Evolutionary conservation across 2,797 vertebrate species (phyloP), one percentile per base, ranked within the genome.

Genomic region (Triplophysa bombifrons): DNA sequence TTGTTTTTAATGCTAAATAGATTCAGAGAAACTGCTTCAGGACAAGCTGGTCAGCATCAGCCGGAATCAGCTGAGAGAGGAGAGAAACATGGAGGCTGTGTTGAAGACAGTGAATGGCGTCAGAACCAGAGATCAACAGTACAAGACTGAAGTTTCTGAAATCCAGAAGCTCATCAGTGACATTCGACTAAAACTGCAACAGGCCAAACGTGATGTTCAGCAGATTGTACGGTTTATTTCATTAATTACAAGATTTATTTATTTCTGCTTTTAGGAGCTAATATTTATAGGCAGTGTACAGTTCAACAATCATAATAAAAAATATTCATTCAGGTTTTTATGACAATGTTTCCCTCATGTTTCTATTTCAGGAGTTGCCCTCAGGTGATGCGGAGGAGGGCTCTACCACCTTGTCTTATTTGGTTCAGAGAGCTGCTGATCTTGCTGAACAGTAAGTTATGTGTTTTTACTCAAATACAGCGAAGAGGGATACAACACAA

Each of bases 371-470:
- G 92, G 91, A 93, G 10, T 0, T 91, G 51, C 92, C 93, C 30
- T 48, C 46, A 0, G 55, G 83, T 14, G 87, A 93, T 11, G 60
- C 64, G 0, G 72, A 80, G 0, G 84, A 86, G 0, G 85, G 80
- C 1, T 74, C 92, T 16, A 90, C 90, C 0, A 44, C 78, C 38
- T 84, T 96, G 72, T 89, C 91, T 44, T 82, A 85, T 10, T 88
- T 98, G 90, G 94, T 92, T 63, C 86, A 94, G 74, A 94, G 90
- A 30, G 95, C 96, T 1, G 67, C 68, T 6, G 84, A 86, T 61
- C 83, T 99, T 81, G 95, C 95, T n/a, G 81, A 92, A 0, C 60
- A 74, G 94, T 95, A 66, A 86, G 92, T 89, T 44, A 38, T 25
- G 17, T 38, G 8, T 72, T 50, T 71, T 76, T 68, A 30, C 20